Conservation (phyloP, 1,140 invertebrate genomes). For the Drosophila bocki region DNA sequence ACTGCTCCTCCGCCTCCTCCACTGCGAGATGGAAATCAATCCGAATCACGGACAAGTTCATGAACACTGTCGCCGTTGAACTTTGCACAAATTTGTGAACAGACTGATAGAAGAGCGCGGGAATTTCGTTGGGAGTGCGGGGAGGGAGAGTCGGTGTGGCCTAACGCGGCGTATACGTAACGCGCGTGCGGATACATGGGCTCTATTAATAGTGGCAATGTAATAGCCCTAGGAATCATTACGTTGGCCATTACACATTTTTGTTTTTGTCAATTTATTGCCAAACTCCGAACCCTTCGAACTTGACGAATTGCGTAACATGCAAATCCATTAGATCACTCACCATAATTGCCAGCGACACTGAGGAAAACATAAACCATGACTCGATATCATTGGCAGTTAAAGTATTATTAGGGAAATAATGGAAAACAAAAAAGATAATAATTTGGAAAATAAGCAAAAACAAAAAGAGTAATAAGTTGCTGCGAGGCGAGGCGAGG, state of each 20-base stretch:
- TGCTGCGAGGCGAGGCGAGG: conserved; percentile 39
- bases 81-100: conserved; percentile 27
- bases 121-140: background rate
- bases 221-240: conserved; percentile 39
- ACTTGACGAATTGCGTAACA: conserved; percentile 63
- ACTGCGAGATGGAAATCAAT: conserved; percentile 18
- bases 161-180: conserved; percentile 64
- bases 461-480: conserved; percentile 55
- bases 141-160: background rate
- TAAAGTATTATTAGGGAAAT: conserved; percentile 9
- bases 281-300: conserved; percentile 27
- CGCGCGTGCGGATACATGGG: conserved; percentile 44
- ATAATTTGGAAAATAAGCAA: conserved; percentile 44
- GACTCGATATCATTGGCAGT: conserved; percentile 25
- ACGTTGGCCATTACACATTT: conserved; percentile 34
- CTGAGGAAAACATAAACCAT: conserved; percentile 84
- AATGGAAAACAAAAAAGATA: conserved; percentile 29
- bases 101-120: conserved; percentile 24
- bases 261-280: conserved; percentile 36
- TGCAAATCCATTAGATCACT: conserved; percentile 70
- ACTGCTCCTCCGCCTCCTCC: background rate
- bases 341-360: conserved; percentile 78
- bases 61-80: conserved; percentile 48
- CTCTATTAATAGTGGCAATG: conserved; percentile 48
- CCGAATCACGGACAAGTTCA: conserved; percentile 64